A percentile compares a stretch with the other conserved stretches of the same genome.
phyloP scores from a whole-genome alignment of 2,888 invertebrate species.

The Dendrolimus houi region DNA sequence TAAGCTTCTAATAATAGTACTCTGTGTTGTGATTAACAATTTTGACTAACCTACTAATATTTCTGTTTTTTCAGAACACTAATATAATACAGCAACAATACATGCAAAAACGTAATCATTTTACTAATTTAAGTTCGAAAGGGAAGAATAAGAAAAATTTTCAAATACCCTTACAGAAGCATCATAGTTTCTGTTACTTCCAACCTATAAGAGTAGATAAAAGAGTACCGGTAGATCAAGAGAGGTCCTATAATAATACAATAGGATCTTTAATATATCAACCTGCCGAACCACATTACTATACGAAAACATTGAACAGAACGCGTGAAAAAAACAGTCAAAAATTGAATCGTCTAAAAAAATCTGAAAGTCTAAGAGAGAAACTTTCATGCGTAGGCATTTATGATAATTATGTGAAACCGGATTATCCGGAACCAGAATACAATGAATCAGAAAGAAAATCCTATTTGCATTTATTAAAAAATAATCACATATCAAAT shows the following conservation, averaged over 20 bases:
- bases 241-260: conserved; percentile 60
- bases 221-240: conserved; percentile 65
- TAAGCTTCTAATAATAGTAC: too few relatives aligned
- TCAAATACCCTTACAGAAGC: conserved; percentile 79
- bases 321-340: conserved; percentile 64
- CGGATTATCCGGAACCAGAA: conserved; percentile 64
- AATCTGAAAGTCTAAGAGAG: conserved; percentile 68
- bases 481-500: conserved; percentile 39
- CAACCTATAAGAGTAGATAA: conserved; percentile 80
- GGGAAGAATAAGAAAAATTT: conserved; percentile 78
- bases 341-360: conserved; percentile 64
- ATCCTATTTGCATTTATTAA: conserved; percentile 61
- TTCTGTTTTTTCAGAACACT: conserved; percentile 76
- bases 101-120: conserved; percentile 75
- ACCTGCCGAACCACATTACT: conserved; percentile 56
- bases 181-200: conserved; percentile 81
- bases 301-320: conserved; percentile 68
- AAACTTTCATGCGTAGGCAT: conserved; percentile 69
- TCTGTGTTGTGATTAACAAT: conserved; percentile 23
- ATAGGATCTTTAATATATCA: conserved; percentile 68
- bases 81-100: conserved; percentile 75
- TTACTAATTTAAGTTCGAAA: conserved; percentile 67
- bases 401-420: conserved; percentile 66
- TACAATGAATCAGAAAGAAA: conserved; percentile 61
- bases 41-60: conserved; percentile 47